Evolutionary conservation across 2,113 vertebrate species (phyloP).

Genomic region (Carassius gibelio): DNA sequence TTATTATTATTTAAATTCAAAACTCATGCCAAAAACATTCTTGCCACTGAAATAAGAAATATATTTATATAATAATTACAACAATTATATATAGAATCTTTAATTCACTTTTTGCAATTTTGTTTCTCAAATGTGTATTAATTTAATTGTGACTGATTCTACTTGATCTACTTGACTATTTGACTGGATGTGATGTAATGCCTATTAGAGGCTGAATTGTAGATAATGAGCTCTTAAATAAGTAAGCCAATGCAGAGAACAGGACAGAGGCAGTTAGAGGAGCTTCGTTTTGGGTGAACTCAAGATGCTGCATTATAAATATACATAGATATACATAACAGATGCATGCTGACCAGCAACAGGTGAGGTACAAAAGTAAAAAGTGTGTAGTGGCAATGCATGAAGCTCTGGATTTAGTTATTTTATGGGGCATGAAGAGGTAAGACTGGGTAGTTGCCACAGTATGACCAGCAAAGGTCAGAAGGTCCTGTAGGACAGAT

Average conservation of each 20-base stretch:
- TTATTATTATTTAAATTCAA: no score
- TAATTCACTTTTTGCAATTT: no score
- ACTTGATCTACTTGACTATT: background rate
- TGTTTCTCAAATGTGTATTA: background rate
- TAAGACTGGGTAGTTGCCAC: background rate
- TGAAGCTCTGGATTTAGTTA: background rate
- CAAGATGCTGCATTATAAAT: background rate
- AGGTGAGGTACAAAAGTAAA: background rate
- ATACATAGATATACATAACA: background rate
- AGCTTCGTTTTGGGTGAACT: background rate
- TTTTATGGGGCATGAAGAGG: slow-evolving; percentile 2
- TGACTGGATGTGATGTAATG: background rate
- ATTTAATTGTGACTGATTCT: background rate
- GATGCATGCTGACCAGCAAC: background rate
- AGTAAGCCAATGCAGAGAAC: background rate
- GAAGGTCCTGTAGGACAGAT: background rate
- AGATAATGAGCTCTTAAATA: no score
- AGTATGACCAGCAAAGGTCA: slow-evolving; percentile 3
- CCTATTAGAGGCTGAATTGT: background rate
- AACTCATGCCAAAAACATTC: no score
- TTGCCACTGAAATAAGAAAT: no score
- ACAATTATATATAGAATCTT: no score
- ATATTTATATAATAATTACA: no score
- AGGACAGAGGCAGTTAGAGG: background rate
- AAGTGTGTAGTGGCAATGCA: background rate